Percentiles rank a stretch among this genome's conserved stretches.
Evolutionary conservation across 1,140 invertebrate species (phyloP).

Genomic region (Listronotus bonariensis): DNA sequence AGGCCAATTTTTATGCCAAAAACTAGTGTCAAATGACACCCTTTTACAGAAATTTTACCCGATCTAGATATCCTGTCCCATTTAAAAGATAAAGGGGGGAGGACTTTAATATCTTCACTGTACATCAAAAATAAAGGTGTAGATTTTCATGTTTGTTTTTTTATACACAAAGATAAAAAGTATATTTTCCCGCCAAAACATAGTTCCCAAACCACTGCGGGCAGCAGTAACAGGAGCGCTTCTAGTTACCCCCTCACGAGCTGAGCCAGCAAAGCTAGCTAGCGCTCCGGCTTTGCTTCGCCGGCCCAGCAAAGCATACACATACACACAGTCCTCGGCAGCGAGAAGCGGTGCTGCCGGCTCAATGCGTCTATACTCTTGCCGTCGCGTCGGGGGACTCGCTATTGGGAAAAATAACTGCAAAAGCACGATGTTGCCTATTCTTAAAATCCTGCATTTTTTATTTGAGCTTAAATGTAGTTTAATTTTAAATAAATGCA

Average conservation of each 20-base stretch:
- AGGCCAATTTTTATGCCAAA: too few species aligned
- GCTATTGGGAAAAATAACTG: not conserved
- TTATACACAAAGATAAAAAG: too few species aligned
- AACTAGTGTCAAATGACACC: too few species aligned
- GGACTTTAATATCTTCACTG: too few species aligned
- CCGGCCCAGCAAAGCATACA: constrained; percentile 33
- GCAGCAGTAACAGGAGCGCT: constrained; percentile 6
- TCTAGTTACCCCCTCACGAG: constrained; percentile 12
- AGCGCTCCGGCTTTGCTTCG: constrained; percentile 18
- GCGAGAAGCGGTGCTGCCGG: constrained; percentile 45
- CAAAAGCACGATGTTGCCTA: not conserved
- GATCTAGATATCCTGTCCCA: too few species aligned
- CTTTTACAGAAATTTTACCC: too few species aligned
- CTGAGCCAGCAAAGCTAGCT: constrained; percentile 24
- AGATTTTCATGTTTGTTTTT: too few species aligned
- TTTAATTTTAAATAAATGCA: too few species aligned
- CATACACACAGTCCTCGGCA: not conserved
- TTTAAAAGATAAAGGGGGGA: too few species aligned
- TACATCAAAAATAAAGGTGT: too few species aligned
- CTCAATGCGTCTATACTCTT: constrained; percentile 50
- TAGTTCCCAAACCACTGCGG: constrained; percentile 3
- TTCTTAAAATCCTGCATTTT: not conserved
- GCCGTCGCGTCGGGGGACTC: constrained; percentile 45
- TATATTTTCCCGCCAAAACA: constrained; percentile 2
- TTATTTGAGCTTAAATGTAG: too few species aligned